Evolutionary conservation across 2,113 vertebrate species (phyloP), one percentile per base, ranked within the genome.

Genomic region (Pterophyllum scalare): DNA sequence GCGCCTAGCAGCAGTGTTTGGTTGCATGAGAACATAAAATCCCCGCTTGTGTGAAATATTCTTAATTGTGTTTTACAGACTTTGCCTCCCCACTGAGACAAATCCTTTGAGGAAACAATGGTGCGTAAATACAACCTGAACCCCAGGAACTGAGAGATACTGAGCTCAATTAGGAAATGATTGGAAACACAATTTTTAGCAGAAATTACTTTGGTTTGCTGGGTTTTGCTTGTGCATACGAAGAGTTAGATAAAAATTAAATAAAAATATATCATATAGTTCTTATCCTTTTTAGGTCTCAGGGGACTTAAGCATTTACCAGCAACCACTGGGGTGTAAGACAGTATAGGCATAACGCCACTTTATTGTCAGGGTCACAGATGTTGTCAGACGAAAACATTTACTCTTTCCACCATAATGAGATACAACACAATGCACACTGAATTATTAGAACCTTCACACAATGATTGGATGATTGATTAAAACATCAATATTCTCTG

Each of bases 401-500:
- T 61, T 72, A 52, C 43, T 72, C 43, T 72, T 49, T 5, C 26
- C 26, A 52, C 13, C 52, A n/a, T 52, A 58, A 61, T 79, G 54
- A 84, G 49, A 49, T 60, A 58, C 54, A 40, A 40, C 43, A 75
- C 26, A 85, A 40, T 35, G 59, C 35, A 9, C n/a, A 24, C 4
- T 65, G 31, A 17, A 43, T 74, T 40, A 75, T 15, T 54, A 61
- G 33, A 83, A 76, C 72, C 19, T 9, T 77, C 61, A 61, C 11
- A 52, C 77, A 33, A 6, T 24, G 74, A 75, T 82, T 52, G 70
- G n/a, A 67, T 76, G 60, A 59, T 19, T 86, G 77, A 85, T 60
- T 61, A 77, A 59, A 77, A 12, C 76, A 62, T 77, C 20, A 65
- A 20, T 49, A 59, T 38, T 70, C 20, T 58, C 35, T 2, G 64